phyloP scores from a whole-genome alignment of 2,797 vertebrate genomes.

The Gila robusta region DNA sequence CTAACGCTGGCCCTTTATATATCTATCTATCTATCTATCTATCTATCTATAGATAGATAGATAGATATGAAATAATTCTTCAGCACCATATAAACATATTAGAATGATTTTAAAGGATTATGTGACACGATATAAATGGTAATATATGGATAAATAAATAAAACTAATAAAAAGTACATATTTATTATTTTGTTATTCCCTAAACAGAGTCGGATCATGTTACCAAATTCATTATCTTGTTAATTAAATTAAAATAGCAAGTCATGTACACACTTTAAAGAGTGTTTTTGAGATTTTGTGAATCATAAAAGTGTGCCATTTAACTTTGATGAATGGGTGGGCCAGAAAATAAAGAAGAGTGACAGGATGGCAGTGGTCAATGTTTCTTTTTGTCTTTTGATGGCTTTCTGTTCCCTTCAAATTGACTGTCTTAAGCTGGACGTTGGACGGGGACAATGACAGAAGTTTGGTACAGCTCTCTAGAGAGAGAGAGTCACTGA shows the following conservation, averaged over 20 bases:
- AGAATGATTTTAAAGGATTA: not conserved
- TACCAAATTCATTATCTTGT: not conserved
- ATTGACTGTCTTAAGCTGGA: not conserved
- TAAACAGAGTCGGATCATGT: not conserved
- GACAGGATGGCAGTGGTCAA: slow-evolving; percentile 8
- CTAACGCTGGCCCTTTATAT: too few species aligned
- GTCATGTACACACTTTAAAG: not conserved
- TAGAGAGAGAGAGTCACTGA: slow-evolving; percentile 8
- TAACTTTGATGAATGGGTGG: not conserved
- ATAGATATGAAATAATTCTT: not conserved
- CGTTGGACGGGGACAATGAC: not conserved
- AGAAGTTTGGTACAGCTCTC: slow-evolving; percentile 40
- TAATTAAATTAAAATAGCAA: not conserved
- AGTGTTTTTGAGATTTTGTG: not conserved
- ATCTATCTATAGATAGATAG: too few species aligned
- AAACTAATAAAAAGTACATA: not conserved
- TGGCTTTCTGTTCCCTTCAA: slow-evolving; percentile 20
- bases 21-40: too few species aligned
- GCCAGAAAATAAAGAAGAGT: slow-evolving; percentile 7
- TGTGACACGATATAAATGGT: not conserved
- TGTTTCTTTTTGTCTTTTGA: slow-evolving; percentile 50
- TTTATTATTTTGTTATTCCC: not conserved
- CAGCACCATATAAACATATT: not conserved
- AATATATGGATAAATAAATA: not conserved
- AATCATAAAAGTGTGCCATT: not conserved